These are phyloP conservation scores for Belonocnema kinseyi DNA, from an alignment of 1,140 invertebrate genomes.

Conservation along the genomic window DNA sequence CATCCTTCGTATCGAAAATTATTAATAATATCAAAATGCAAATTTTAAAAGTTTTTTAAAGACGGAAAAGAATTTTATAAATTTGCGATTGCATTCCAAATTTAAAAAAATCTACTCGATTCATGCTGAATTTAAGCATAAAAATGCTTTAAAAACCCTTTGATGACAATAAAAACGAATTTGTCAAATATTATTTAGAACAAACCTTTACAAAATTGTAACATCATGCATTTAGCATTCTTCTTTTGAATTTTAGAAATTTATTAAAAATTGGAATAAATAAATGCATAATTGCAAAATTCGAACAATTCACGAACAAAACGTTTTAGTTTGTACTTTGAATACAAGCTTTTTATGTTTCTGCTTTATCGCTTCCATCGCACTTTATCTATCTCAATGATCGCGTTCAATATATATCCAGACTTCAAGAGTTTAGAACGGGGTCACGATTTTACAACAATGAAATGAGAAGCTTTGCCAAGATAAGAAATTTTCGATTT, in stretches of 20 bases:
- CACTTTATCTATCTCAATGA: constrained; percentile 6
- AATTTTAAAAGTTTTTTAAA: no score
- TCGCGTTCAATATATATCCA: neutral
- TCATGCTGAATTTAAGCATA: neutral
- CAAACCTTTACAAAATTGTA: neutral
- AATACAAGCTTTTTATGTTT: neutral
- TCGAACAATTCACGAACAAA: no score
- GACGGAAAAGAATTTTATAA: no score
- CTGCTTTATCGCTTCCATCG: constrained; percentile 22
- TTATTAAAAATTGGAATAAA: no score
- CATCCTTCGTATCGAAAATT: no score
- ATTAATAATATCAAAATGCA: no score
- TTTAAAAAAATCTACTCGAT: neutral
- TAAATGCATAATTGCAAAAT: no score
- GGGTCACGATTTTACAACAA: constrained; percentile 23
- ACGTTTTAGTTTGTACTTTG: no score
- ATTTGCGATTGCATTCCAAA: no score
- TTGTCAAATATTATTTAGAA: neutral
- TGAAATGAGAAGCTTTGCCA: neutral
- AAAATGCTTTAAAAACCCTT: neutral
- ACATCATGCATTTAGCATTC: constrained; percentile 9
- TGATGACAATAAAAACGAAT: neutral
- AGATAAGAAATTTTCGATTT: neutral
- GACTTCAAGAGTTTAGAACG: neutral
- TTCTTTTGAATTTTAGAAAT: no score